Evolutionary conservation across 2,888 invertebrate species (phyloP), one percentile per base, ranked within the genome.

Genomic region (Allolobophora icterica): DNA sequence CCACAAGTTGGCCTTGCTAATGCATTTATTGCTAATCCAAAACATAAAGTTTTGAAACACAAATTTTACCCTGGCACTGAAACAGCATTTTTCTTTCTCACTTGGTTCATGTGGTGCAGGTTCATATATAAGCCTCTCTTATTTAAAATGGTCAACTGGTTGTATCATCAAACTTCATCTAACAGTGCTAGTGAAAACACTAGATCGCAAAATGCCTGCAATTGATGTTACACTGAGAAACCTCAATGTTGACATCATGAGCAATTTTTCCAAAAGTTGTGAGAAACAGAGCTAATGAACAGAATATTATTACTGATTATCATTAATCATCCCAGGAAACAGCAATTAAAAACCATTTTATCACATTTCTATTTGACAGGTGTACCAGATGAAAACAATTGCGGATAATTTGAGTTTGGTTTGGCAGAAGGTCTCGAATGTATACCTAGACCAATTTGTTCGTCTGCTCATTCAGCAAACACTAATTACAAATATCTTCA

Each of bases 251-350:
- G 6, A n/a, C 71, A n/a, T 71, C 11, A 71, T 11, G 11, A 8
- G n/a, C n/a, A 71, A n/a, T 71, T 71, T 71, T 17, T 30, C 6
- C 71, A 71, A 52, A 52, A 1, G 52, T 1, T 71, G 71, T 71
- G 71, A n/a, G 71, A 71, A 71, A 71, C 71, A 71, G 17, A 71
- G 71, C 71, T 71, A 71, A 71, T 8, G 30, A 71, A 71, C 71
- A 71, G 71, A 71, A 71, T 11, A n/a, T 71, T n/a, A 71, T 71
- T 71, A 71, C 71, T n/a, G 71, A 71, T n/a, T 17, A 11, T 71
- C 71, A 71, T 71, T 71, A 71, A 71, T 71, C 71, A 71, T 71
- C 71, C 30, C 71, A 71, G 71, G 71, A 71, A 71, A 71, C 71
- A 71, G 71, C 71, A 71, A 30, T 71, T 71, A 71, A 71, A n/a